These are phyloP conservation scores for Eulithis prunata DNA, from an alignment of 2,888 invertebrate species.

Conservation along the genomic window DNA sequence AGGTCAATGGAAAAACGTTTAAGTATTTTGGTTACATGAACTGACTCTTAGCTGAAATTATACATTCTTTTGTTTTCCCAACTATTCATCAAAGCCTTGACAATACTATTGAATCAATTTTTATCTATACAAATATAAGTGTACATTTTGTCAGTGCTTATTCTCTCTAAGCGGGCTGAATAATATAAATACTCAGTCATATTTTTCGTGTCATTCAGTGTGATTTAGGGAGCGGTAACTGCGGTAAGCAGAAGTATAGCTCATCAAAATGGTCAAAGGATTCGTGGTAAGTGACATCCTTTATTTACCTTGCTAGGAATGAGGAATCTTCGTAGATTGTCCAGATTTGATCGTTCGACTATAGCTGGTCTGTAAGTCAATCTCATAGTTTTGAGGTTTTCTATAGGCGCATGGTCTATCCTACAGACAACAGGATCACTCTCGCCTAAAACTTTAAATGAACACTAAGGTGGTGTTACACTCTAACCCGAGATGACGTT, in stretches of 20 bases:
- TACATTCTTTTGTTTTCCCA: slow-evolving; percentile 76
- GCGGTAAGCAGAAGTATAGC: slow-evolving; percentile 46
- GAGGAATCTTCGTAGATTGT: too few species aligned
- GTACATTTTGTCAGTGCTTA: slow-evolving; percentile 57
- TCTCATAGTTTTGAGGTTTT: too few species aligned
- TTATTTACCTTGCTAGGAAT: too few species aligned
- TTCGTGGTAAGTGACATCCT: slow-evolving; percentile 52
- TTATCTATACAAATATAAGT: slow-evolving; percentile 55
- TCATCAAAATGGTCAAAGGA: slow-evolving; percentile 52
- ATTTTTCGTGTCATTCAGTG: slow-evolving; percentile 56
- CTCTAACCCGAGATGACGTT: too few species aligned
- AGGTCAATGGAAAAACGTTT: slow-evolving; percentile 44
- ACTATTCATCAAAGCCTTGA: slow-evolving; percentile 69
- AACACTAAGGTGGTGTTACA: background rate
- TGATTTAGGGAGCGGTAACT: slow-evolving; percentile 47
- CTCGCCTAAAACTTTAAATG: slow-evolving; percentile 13
- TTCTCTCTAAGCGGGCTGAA: slow-evolving; percentile 55
- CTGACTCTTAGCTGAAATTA: slow-evolving; percentile 55
- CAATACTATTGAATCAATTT: slow-evolving; percentile 62
- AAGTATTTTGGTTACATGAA: slow-evolving; percentile 25
- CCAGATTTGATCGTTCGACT: too few species aligned
- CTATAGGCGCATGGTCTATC: too few species aligned
- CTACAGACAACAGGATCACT: background rate
- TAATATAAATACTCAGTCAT: slow-evolving; percentile 65
- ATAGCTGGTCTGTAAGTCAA: too few species aligned